Conservation (phyloP, 2,797 vertebrate genomes). For the Artibeus lituratus region DNA sequence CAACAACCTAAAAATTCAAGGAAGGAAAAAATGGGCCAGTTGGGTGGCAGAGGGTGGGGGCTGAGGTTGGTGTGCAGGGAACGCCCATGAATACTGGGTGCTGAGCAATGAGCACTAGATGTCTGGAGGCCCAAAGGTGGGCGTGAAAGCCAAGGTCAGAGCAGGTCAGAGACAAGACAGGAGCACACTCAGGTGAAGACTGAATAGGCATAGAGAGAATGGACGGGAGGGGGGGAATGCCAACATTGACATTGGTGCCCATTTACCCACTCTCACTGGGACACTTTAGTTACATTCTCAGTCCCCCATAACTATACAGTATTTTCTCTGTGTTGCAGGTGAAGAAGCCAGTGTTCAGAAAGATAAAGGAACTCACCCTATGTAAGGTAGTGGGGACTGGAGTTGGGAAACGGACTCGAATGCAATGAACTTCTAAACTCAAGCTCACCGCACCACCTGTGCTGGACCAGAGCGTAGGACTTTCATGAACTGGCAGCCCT, state of each 20-base stretch:
- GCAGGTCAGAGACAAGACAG: not conserved
- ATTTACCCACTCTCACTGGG: not conserved
- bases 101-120: not conserved
- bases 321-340: not conserved
- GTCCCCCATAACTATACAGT: not conserved
- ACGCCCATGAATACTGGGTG: too few species aligned
- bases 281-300: not conserved
- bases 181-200: not conserved
- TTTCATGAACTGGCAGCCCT: not conserved
- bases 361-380: not conserved
- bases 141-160: not conserved
- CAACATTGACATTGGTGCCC: not conserved
- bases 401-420: not conserved
- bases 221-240: not conserved
- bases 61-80: not conserved
- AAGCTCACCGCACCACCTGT: rapidly evolving
- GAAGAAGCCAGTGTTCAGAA: not conserved
- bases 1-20: not conserved
- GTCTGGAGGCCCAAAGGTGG: not conserved
- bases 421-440: not conserved
- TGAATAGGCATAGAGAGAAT: not conserved
- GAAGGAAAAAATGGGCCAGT: not conserved
- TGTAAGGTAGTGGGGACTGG: not conserved
- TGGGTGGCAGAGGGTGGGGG: not conserved
- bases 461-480: too few species aligned